Conservation (phyloP, 2,797 vertebrate species). For the Gila robusta region DNA sequence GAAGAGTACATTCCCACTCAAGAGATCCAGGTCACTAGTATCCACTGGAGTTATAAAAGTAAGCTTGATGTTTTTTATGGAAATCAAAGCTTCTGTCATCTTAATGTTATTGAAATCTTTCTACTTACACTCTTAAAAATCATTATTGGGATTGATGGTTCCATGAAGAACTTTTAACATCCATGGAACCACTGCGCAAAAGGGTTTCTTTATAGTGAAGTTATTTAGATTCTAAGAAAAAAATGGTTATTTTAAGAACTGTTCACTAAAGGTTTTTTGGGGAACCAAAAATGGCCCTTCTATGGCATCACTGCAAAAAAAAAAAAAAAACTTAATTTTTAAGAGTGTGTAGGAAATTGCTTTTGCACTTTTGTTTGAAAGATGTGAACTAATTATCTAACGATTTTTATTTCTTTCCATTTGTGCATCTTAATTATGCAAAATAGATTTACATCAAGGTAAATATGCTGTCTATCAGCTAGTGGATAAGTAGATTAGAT, state of each 20-base stretch:
- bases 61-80: conserved; percentile 60
- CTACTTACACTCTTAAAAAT: not conserved
- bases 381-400: not conserved
- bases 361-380: not conserved
- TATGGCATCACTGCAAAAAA: not conserved
- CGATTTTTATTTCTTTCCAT: conserved; percentile 38
- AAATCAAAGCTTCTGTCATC: not conserved
- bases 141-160: not conserved
- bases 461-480: conserved; percentile 17
- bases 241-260: not conserved
- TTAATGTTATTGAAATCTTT: not conserved
- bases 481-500: conserved; percentile 11
- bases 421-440: conserved; percentile 18
- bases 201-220: not conserved
- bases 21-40: conserved; percentile 98
- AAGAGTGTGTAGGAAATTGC: not conserved
- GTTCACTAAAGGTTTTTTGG: not conserved
- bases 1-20: conserved; percentile 97
- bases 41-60: conserved; percentile 99
- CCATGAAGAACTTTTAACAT: not conserved
- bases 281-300: not conserved
- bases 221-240: not conserved
- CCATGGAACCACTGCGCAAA: not conserved
- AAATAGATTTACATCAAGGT: conserved; percentile 42
- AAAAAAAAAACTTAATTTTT: not conserved